These are phyloP conservation scores for Chymomyza caudatula DNA, from an alignment of 2,888 invertebrate species.

Conservation along the genomic window DNA sequence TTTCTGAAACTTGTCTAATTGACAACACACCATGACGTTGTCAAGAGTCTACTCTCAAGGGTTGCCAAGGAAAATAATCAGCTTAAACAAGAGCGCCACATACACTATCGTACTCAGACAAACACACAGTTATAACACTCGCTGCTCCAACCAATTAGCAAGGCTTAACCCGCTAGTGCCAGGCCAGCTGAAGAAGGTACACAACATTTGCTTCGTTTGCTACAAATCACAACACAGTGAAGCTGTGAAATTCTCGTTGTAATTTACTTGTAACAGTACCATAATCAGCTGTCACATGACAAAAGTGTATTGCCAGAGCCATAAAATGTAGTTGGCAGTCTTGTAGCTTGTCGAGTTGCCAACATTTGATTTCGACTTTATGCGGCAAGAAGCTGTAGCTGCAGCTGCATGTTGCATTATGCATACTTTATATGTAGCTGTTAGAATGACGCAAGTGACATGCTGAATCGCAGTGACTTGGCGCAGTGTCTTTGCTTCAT, in stretches of 20 bases:
- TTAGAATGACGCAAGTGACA: slow-evolving; percentile 2
- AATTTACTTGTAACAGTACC: neutral
- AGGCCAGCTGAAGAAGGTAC: too few species aligned
- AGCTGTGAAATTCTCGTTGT: neutral
- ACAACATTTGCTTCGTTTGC: too few species aligned
- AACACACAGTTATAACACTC: too few species aligned
- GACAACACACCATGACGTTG: too few species aligned
- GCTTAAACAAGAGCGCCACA: too few species aligned
- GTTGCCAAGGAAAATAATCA: too few species aligned
- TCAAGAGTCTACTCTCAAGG: too few species aligned
- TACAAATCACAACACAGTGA: too few species aligned
- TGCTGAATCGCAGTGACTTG: neutral
- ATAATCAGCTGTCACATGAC: neutral
- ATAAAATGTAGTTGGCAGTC: neutral
- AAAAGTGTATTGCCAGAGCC: neutral
- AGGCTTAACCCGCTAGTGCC: too few species aligned
- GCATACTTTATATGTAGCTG: neutral
- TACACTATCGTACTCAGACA: too few species aligned
- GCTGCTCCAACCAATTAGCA: too few species aligned
- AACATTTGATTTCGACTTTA: neutral
- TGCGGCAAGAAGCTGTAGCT: neutral
- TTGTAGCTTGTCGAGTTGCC: neutral
- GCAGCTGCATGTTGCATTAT: neutral
- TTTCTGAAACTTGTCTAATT: too few species aligned
- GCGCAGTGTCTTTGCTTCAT: slow-evolving; percentile 19